Conservation (phyloP, 1,140 invertebrate species). For the Micrasema longulum region DNA sequence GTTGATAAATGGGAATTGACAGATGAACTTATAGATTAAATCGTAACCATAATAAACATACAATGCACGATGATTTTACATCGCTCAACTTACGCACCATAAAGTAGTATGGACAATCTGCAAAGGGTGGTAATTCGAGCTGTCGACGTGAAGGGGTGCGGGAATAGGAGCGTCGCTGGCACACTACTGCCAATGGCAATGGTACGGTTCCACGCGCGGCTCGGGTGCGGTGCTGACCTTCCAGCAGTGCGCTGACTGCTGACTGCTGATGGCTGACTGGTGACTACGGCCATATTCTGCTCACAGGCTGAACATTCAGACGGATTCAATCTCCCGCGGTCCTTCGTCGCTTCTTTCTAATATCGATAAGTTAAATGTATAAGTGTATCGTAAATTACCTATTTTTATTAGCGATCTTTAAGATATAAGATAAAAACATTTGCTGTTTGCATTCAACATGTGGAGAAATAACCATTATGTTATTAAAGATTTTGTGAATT, state of each 20-base stretch:
- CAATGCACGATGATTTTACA: constrained; percentile 10
- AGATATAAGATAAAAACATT: constrained; percentile 54
- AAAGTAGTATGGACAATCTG: background rate
- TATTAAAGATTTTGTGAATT: constrained; percentile 54
- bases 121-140: background rate
- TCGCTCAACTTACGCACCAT: constrained; percentile 9
- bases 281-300: too few species aligned
- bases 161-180: background rate
- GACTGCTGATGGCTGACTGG: too few species aligned
- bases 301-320: background rate
- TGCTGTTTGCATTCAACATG: constrained; percentile 54
- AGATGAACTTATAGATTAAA: constrained; percentile 53
- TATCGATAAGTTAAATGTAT: constrained; percentile 49
- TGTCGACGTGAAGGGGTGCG: too few species aligned
- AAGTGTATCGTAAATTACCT: constrained; percentile 53
- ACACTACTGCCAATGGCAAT: background rate
- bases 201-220: background rate
- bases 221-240: background rate
- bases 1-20: constrained; percentile 51
- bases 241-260: background rate
- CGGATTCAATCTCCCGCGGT: constrained; percentile 29
- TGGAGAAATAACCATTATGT: constrained; percentile 53
- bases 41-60: constrained; percentile 51
- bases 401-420: constrained; percentile 53
- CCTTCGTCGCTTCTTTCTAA: constrained; percentile 42